Base-by-base conservation (phyloP, 2,888 invertebrate species). In the Lasioglossum lativentre region DNA sequence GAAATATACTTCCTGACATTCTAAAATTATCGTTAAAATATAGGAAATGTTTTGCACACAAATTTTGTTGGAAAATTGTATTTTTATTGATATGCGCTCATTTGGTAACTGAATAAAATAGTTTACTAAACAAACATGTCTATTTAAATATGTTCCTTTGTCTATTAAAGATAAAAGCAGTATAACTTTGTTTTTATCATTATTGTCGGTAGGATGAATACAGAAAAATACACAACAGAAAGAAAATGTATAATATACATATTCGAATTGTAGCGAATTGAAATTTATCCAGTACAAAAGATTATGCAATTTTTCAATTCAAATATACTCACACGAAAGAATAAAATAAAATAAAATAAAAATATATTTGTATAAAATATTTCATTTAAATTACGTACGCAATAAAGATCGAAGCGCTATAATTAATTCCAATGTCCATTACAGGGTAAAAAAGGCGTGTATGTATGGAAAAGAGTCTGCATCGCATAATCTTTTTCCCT, bases 401-500 rank as follows among this genome's bases (percentile, higher is more conserved):
- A 2, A 34, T 23, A 42, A 56, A 30, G 34, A 3, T 12, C 30
- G 23, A 47, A 63, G 30, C 16, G 23, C 30, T 4, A 42, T 42
- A 23, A 2, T 71, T 1, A 52, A 42, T 76, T n/a, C 45, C 42
- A 10, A 40, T 10, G 14, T 63, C 52, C 59, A 68, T 27, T 63
- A 56, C 40, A 56, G 73, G 78, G 76, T 86, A 73, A 70, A 75
- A 73, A 68, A 47, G 59, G 75, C 74, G 30, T 70, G 56, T 72
- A 56, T 42, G 56, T 23, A 72, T 59, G 40, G 23, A 76, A 79
- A 47, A 79, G 71, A 82, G 40, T 75, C 59, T 80, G 70, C 74
- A 79, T 85, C 81, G 82, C 82, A 83, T 85, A 82, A 87, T 89
- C 86, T 85, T 87, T 89, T 87, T 85, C 38, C 82, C 82, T 86